Evolutionary conservation across 1,140 invertebrate genomes (phyloP), one percentile per base, ranked within the genome.

Genomic region (Scaptodrosophila lebanonensis): DNA sequence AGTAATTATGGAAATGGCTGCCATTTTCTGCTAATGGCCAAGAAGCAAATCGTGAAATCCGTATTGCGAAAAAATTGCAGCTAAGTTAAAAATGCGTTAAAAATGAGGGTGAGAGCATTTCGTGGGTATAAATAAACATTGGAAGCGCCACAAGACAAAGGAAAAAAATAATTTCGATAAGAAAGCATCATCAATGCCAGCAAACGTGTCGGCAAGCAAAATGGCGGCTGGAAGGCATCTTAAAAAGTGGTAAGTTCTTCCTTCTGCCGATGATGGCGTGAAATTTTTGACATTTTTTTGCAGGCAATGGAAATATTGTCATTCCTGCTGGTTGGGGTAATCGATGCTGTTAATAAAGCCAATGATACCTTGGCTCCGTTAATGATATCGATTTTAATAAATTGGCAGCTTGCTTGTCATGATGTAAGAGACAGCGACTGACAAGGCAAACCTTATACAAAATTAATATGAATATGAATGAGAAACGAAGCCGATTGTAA

Each of bases 181-280:
- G 49, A 49, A 25, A 27, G 51, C 57, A 72, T 72, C 73, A 72
- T 77, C 73, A 77, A 72, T 72, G 72, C 42, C 73, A 77, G 54
- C 49, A 38, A n/a, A 32, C 49, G 3, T 25, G 22, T 4, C 22
- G 8, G 22, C 22, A 8, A n/a, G n/a, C n/a, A n/a, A n/a, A n/a
- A n/a, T n/a, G n/a, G n/a, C n/a, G n/a, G n/a, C n/a, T n/a, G n/a
- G n/a, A n/a, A n/a, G n/a, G n/a, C n/a, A n/a, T n/a, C n/a, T n/a
- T n/a, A n/a, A n/a, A n/a, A n/a, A n/a, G n/a, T n/a, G n/a, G n/a
- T n/a, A n/a, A n/a, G n/a, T n/a, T n/a, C n/a, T n/a, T n/a, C n/a
- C n/a, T n/a, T n/a, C n/a, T n/a, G n/a, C n/a, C n/a, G n/a, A n/a
- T n/a, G n/a, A n/a, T n/a, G n/a, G n/a, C n/a, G n/a, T n/a, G n/a